These are phyloP conservation scores for Desmodus rotundus DNA, from an alignment of 2,113 vertebrate genomes.

Conservation along the genomic window DNA sequence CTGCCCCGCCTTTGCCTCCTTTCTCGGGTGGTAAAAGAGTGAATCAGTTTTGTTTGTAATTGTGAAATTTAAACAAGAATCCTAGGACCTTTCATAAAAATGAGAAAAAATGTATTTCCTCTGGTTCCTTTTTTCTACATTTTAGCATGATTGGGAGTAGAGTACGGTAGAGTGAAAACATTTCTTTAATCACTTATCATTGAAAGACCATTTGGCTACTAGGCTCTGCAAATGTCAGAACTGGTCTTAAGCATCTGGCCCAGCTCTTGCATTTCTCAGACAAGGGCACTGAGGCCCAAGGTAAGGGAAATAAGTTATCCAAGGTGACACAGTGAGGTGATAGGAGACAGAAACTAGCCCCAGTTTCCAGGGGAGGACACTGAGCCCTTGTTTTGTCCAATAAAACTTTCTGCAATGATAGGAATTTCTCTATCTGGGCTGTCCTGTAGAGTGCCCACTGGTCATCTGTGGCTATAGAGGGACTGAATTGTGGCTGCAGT, in stretches of 20 bases:
- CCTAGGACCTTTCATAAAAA: background rate
- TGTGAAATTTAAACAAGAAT: constrained; percentile 10
- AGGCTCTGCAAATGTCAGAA: background rate
- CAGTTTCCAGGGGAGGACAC: background rate
- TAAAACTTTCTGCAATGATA: background rate
- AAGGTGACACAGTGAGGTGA: background rate
- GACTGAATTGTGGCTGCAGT: background rate
- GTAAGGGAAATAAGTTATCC: background rate
- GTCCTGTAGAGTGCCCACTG: no score
- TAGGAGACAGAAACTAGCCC: background rate
- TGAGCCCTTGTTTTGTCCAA: background rate
- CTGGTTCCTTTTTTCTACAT: background rate
- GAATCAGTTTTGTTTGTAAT: background rate
- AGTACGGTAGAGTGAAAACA: background rate
- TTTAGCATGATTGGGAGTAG: background rate
- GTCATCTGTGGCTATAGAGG: background rate
- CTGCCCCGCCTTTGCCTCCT: background rate
- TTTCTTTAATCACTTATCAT: background rate
- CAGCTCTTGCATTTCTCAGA: background rate
- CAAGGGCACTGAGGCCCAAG: background rate
- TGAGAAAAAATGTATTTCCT: background rate
- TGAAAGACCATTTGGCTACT: background rate
- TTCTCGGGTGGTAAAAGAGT: background rate
- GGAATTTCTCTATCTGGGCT: no score
- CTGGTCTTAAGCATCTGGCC: background rate